These are phyloP conservation scores for Tylochromis polylepis DNA, from an alignment of 2,113 vertebrate genomes.

Conservation along the genomic window DNA sequence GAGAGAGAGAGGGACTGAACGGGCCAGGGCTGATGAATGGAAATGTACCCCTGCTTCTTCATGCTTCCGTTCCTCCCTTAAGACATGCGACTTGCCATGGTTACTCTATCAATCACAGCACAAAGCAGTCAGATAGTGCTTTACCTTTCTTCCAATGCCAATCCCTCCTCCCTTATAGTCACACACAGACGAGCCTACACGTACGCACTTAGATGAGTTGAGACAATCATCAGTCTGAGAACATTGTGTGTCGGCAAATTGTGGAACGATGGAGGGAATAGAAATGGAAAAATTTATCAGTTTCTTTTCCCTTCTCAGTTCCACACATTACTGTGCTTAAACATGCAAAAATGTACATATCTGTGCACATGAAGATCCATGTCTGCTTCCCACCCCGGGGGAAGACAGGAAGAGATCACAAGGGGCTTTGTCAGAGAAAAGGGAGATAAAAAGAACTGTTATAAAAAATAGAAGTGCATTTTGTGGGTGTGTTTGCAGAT, in stretches of 20 bases:
- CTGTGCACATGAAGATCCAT: conserved; percentile 25
- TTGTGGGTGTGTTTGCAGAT: conserved; percentile 29
- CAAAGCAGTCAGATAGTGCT: conserved; percentile 27
- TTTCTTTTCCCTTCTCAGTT: background rate
- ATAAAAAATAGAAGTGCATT: background rate
- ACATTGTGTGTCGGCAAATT: conserved; percentile 21
- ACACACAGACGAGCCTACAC: background rate
- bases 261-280: background rate
- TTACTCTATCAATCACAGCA: conserved; percentile 47
- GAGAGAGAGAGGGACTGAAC: conserved; percentile 19
- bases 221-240: conserved; percentile 27
- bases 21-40: conserved; percentile 44
- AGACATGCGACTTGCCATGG: conserved; percentile 35
- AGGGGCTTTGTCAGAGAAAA: conserved; percentile 23
- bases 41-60: conserved; percentile 49
- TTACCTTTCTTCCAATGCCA: conserved; percentile 42
- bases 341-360: background rate
- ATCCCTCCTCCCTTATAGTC: conserved; percentile 13
- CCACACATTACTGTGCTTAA: background rate
- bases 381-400: background rate
- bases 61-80: conserved; percentile 51
- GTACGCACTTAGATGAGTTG: background rate
- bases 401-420: background rate
- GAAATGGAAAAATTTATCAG: background rate
- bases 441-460: conserved; percentile 18